Base-by-base conservation (phyloP, 2,797 vertebrate genomes). In the Triplophysa bombifrons region DNA sequence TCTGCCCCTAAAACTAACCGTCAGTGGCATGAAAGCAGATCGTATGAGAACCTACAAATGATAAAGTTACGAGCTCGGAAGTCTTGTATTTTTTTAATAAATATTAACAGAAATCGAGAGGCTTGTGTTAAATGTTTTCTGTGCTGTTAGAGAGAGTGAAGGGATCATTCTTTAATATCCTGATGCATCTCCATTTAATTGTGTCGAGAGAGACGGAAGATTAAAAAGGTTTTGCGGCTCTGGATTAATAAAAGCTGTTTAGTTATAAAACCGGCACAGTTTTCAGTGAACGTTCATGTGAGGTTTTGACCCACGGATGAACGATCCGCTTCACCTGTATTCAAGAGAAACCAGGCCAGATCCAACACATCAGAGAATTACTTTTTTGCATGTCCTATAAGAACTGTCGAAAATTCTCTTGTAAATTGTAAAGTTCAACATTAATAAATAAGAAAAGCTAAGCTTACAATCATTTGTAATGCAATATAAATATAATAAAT, bases 101-200 rank as follows among this genome's bases (percentile, higher is more conserved):
- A 65, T 65, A 65, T 65, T 1, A 9, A 41, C n/a, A n/a, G 19
- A 17, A 65, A 38, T n/a, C 11, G 6, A 41, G 63, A n/a, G 19
- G 63, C 27, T 61, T 7, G 2, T 22, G 12, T 7, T 14, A 61
- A 61, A 61, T 61, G 13, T 25, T 30, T 76, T 16, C 44, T 46
- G 44, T 46, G 44, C 16, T 25, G 34, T 61, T 68, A 11, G 63
- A 61, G 22, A 68, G 64, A 67, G 22, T 27, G 4, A 68, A 76
- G 3, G 5, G 38, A 27, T 51, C n/a, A 51, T 41, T 65, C 34
- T 64, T 64, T 70, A 69, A 76, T 76, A 81, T 67, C 66, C 50
- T 82, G 58, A 80, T 76, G 76, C 72, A 78, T 53, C 72, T 77
- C 60, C 16, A 44, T 78, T 41, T 61, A 82, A 78, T 60, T 73